Conservation (phyloP, 2,797 vertebrate genomes). For the Crenichthys baileyi region DNA sequence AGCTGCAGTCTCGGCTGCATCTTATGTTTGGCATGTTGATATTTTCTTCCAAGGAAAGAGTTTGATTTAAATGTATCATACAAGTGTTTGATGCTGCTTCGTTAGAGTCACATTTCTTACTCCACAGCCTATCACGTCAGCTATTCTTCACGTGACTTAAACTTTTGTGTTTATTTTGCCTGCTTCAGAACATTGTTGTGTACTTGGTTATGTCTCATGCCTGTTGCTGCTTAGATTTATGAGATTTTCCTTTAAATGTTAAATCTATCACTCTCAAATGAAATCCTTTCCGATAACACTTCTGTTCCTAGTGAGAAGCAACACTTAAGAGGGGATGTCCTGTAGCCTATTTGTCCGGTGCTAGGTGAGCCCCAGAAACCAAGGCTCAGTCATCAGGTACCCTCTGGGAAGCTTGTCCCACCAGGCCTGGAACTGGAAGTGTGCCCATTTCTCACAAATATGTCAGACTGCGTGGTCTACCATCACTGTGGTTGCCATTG, state of each 20-base stretch:
- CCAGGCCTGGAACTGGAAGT: too few relatives aligned
- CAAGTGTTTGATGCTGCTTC: neutral
- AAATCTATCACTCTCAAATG: neutral
- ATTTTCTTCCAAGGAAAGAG: neutral
- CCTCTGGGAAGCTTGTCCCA: too few relatives aligned
- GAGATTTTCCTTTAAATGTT: neutral
- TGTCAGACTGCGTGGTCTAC: too few relatives aligned
- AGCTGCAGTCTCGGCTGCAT: neutral
- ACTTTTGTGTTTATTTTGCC: slow-evolving; percentile 8
- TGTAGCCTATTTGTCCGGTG: too few relatives aligned
- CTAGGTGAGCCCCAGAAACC: too few relatives aligned
- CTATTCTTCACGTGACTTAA: neutral
- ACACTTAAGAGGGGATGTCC: neutral
- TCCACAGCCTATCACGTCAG: neutral
- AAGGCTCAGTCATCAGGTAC: too few relatives aligned
- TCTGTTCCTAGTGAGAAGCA: neutral
- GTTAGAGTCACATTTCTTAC: neutral
- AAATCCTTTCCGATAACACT: neutral
- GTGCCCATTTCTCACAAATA: too few relatives aligned
- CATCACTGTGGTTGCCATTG: too few relatives aligned
- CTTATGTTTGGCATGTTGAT: neutral
- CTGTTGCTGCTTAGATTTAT: neutral
- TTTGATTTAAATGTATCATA: slow-evolving; percentile 7
- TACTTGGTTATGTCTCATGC: slow-evolving; percentile 6
- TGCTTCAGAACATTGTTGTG: neutral